phyloP scores from a whole-genome alignment of 2,113 vertebrate species.

The Speoplatyrhinus poulsoni region DNA sequence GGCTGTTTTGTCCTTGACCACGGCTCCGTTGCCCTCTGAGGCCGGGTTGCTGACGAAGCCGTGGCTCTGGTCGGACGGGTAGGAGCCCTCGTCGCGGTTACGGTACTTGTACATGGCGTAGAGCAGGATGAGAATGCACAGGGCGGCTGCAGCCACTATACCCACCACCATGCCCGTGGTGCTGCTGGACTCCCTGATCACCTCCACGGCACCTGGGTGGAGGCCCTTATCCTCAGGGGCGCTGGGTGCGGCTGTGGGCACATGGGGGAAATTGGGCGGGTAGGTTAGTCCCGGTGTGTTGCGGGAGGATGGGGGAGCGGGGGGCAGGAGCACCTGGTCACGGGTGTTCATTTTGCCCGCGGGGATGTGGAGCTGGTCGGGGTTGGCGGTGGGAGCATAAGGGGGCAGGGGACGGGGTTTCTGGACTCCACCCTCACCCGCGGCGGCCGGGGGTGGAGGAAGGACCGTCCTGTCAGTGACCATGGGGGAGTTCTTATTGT shows the following conservation, averaged over 20 bases:
- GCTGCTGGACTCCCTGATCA: slow-evolving; percentile 93
- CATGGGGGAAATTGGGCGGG: slow-evolving; percentile 87
- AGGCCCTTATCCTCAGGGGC: slow-evolving; percentile 84
- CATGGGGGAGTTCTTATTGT: slow-evolving; percentile 88
- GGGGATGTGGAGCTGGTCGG: slow-evolving; percentile 84
- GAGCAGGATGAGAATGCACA: slow-evolving; percentile 96
- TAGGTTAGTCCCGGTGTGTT: slow-evolving; percentile 85
- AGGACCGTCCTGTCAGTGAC: slow-evolving; percentile 93
- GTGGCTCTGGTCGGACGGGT: slow-evolving; percentile 90
- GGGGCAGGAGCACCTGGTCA: slow-evolving; percentile 86
- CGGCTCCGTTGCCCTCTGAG: slow-evolving; percentile 84
- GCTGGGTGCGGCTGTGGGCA: slow-evolving; percentile 92
- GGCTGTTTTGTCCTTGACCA: slow-evolving; percentile 86
- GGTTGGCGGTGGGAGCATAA: slow-evolving; percentile 81
- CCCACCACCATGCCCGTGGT: slow-evolving; percentile 97
- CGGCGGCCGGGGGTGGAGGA: slow-evolving; percentile 75
- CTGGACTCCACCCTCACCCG: slow-evolving; percentile 76
- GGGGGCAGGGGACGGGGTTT: slow-evolving; percentile 77
- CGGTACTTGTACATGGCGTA: slow-evolving; percentile 98
- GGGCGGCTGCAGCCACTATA: slow-evolving; percentile 92
- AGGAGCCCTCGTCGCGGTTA: slow-evolving; percentile 93
- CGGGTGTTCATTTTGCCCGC: slow-evolving; percentile 95
- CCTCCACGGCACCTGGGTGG: slow-evolving; percentile 89
- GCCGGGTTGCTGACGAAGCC: slow-evolving; percentile 88
- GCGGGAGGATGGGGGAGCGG: slow-evolving; percentile 83